These are phyloP conservation scores for Diuraphis noxia DNA, from an alignment of 1,140 invertebrate genomes.

Conservation along the genomic window DNA sequence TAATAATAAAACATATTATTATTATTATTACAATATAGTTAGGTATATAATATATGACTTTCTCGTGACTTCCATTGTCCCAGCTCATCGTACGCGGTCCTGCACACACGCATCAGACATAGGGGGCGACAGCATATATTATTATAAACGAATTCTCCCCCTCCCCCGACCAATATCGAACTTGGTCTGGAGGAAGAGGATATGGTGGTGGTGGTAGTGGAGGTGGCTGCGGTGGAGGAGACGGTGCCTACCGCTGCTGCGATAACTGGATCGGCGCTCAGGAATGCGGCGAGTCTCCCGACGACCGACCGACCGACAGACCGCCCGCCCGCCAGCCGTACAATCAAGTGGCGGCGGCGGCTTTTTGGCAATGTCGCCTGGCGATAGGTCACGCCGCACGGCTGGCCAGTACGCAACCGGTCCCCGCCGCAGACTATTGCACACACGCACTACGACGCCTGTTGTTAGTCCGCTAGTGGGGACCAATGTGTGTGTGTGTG, in stretches of 20 bases:
- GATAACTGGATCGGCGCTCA: slow-evolving; percentile 50
- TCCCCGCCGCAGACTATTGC: not conserved
- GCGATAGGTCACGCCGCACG: slow-evolving; percentile 25
- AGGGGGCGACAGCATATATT: not conserved
- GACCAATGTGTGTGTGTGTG: not conserved
- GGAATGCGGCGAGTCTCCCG: slow-evolving; percentile 36
- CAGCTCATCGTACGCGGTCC: not conserved
- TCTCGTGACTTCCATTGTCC: slow-evolving; percentile 33
- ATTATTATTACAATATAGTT: not conserved
- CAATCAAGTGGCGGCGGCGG: not conserved
- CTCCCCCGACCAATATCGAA: not conserved
- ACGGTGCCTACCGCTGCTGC: not conserved
- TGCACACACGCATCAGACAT: not conserved
- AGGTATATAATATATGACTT: not conserved
- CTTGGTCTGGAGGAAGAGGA: not conserved
- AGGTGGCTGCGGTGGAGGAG: not conserved
- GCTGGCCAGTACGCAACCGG: slow-evolving; percentile 23
- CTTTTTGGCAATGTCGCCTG: slow-evolving; percentile 47
- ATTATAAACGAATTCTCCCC: not conserved
- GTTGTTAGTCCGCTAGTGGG: not conserved
- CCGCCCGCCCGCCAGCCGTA: not conserved
- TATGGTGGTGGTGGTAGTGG: not conserved
- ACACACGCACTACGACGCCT: not conserved
- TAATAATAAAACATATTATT: not conserved
- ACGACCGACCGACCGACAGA: not conserved